These are phyloP conservation scores for Microhierax caerulescens DNA, from an alignment of 2,797 vertebrate species.

Conservation along the genomic window DNA sequence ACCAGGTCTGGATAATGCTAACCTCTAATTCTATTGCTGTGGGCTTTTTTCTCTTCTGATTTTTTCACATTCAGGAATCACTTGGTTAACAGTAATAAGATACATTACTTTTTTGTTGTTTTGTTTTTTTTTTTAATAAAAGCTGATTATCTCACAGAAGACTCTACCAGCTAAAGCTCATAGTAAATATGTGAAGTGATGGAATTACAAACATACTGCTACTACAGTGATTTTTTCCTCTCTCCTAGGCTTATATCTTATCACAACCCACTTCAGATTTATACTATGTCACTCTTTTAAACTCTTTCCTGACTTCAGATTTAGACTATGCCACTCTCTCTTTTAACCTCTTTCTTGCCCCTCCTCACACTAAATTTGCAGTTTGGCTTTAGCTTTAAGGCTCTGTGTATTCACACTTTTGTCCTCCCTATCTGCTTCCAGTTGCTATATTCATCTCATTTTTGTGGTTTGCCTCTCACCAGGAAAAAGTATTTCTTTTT, in stretches of 20 bases:
- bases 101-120: background rate
- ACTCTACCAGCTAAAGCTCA: background rate
- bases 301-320: background rate
- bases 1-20: background rate
- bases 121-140: background rate
- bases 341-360: background rate
- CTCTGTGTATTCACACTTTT: background rate
- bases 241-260: background rate
- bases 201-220: background rate
- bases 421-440: background rate
- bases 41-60: too few relatives aligned
- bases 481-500: background rate
- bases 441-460: background rate
- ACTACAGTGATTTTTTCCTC: background rate
- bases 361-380: background rate
- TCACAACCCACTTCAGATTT: background rate
- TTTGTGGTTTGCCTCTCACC: slow-evolving; percentile 23
- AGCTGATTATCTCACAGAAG: background rate
- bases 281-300: background rate
- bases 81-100: background rate
- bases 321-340: background rate
- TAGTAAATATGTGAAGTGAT: background rate
- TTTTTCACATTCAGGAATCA: background rate
- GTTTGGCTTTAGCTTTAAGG: background rate
- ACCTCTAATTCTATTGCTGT: background rate